Evolutionary conservation across 2,113 vertebrate species (phyloP), one percentile per base, ranked within the genome.

Genomic region (Enhydra lutris): DNA sequence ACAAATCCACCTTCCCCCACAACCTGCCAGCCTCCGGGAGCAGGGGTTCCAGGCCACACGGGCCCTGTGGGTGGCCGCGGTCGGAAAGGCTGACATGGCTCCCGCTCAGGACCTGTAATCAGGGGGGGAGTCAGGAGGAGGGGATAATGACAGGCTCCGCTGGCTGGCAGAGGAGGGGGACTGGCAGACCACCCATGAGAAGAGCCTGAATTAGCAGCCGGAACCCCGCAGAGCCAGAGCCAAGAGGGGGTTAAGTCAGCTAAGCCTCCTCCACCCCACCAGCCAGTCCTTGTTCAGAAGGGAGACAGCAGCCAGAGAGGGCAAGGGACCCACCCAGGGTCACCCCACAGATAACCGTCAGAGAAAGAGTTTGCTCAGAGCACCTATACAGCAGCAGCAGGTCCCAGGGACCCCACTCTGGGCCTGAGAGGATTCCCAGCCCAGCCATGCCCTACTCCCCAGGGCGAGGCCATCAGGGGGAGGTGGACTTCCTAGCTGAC

Each of bases 51-150:
- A 18, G 0, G 4, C 6, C 29, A 78, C 94, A 36, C 21, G 0
- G 59, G 89, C 83, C 94, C 36, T 10, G n/a, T 61, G 93, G 84
- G 88, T 76, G 91, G 97, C 84, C 63, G 2, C n/a, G 0, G 1
- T 29, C 45, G 14, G 85, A 31, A 85, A 65, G 63, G 91, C 91
- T 84, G 80, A 94, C 57, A 20, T 0, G 4, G 69, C 59, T 91
- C 87, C 89, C 7, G 55, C 69, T 71, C 50, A 23, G 84, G 69
- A 59, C 55, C 78, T 80, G 57, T 94, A 81, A 91, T 97, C 55
- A 61, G 78, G 57, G 57, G 69, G 31, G 23, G 83, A 57, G 39
- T 45, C 1, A 12, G 52, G 67, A 42, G 29, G 12, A 79, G 4
- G 63, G 14, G 11, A 67, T 95, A 93, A 94, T 93, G 91, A 82